phyloP scores from a whole-genome alignment of 2,113 vertebrate genomes.

The Todiramphus chloris region DNA sequence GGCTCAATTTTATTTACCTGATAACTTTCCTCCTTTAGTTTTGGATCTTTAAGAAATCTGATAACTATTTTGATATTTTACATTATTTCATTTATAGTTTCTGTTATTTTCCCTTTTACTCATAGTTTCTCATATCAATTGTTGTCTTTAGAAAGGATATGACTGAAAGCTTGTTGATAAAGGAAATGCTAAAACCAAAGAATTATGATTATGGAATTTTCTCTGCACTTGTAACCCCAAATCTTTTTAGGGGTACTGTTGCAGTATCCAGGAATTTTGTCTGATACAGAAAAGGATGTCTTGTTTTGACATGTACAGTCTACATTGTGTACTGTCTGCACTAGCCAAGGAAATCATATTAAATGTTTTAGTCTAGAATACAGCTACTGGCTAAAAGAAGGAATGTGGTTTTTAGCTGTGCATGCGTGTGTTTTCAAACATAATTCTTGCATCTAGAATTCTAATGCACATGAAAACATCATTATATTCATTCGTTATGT shows the following conservation, averaged over 20 bases:
- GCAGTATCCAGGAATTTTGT: not conserved
- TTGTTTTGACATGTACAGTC: slow-evolving; percentile 2
- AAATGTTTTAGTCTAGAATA: not conserved
- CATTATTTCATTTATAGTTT: slow-evolving; percentile 66
- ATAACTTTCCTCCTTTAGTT: slow-evolving; percentile 76
- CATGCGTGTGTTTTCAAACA: not conserved
- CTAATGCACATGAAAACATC: not conserved
- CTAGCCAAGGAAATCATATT: slow-evolving; percentile 9
- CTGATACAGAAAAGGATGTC: not conserved
- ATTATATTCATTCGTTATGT: slow-evolving; percentile 11
- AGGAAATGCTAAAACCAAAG: not conserved
- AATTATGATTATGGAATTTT: not conserved
- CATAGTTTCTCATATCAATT: slow-evolving; percentile 56
- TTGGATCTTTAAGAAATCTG: slow-evolving; percentile 59
- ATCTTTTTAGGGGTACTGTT: not conserved
- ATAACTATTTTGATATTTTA: slow-evolving; percentile 66
- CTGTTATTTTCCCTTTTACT: slow-evolving; percentile 54
- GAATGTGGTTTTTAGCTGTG: slow-evolving; percentile 5
- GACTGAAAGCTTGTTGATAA: not conserved
- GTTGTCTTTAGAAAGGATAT: slow-evolving; percentile 24
- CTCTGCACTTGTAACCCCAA: not conserved
- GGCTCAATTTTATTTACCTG: slow-evolving; percentile 67
- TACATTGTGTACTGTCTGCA: not conserved
- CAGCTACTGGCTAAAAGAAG: not conserved
- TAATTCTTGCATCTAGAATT: slow-evolving; percentile 2